phyloP scores from a whole-genome alignment of 2,888 invertebrate genomes.

The Plutella xylostella region DNA sequence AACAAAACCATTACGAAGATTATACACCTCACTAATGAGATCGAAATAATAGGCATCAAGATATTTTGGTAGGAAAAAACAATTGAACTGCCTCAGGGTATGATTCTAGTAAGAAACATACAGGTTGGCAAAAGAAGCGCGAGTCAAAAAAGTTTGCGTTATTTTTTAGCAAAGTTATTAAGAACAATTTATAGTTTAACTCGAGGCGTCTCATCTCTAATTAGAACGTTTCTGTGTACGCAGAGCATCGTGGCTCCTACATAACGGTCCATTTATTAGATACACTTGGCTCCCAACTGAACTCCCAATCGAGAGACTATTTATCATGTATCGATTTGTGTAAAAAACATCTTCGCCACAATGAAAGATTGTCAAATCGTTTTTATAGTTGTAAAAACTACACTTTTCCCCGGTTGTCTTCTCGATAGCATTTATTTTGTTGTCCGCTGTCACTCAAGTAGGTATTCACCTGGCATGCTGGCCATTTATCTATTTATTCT shows the following conservation, averaged over 20 bases:
- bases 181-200: conserved; percentile 29
- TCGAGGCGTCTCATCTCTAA: conserved; percentile 32
- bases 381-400: conserved; percentile 22
- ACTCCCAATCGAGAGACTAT: conserved; percentile 36
- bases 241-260: conserved; percentile 30
- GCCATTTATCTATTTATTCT: background rate
- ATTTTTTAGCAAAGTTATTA: conserved; percentile 26
- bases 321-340: conserved; percentile 28
- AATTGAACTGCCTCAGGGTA: background rate
- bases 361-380: conserved; percentile 27
- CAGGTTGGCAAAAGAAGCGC: conserved; percentile 1
- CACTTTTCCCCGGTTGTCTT: conserved; percentile 15
- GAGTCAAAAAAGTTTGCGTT: too few species aligned
- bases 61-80: conserved; percentile 1
- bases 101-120: background rate
- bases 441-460: background rate
- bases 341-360: conserved; percentile 25
- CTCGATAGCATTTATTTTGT: background rate
- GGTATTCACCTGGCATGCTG: background rate
- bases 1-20: too few species aligned
- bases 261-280: conserved; percentile 49
- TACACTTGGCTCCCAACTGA: conserved; percentile 33
- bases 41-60: background rate
- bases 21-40: too few species aligned
- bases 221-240: conserved; percentile 38